Percentiles rank a stretch among this genome's conserved stretches.
Conservation (phyloP, 1,140 invertebrate species). For the Brachionus rotundiformis region DNA sequence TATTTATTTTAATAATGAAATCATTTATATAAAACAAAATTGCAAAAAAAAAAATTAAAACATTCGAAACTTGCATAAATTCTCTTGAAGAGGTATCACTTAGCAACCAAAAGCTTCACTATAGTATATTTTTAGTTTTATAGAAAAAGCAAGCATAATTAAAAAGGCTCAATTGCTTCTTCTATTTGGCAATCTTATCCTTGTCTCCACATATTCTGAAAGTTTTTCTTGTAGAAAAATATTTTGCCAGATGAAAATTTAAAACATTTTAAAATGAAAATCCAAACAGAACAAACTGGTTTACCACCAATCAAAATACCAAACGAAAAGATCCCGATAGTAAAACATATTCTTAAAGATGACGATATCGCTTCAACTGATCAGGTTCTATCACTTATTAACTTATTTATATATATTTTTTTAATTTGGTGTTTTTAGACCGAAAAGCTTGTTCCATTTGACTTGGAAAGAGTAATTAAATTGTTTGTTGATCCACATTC, state of each 20-base stretch:
- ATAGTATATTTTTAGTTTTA: neutral
- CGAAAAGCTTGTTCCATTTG: slow-evolving; percentile 55
- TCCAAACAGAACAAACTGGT: slow-evolving; percentile 2
- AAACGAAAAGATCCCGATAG: slow-evolving; percentile 57
- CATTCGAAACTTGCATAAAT: neutral
- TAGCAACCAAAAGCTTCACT: neutral
- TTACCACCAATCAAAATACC: slow-evolving; percentile 18
- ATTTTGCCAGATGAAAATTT: neutral
- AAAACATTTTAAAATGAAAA: neutral
- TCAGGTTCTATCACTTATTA: slow-evolving; percentile 55
- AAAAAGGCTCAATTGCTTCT: neutral
- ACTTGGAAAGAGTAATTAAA: slow-evolving; percentile 62
- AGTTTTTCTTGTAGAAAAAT: neutral
- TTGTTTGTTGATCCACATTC: slow-evolving; percentile 63
- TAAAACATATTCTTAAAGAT: slow-evolving; percentile 62
- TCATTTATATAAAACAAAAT: no score
- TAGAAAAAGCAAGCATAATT: slow-evolving; percentile 9
- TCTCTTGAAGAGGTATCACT: neutral
- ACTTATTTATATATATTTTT: neutral
- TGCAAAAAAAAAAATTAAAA: neutral
- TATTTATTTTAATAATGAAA: neutral
- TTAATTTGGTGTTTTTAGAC: no score
- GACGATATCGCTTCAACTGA: slow-evolving; percentile 58
- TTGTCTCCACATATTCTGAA: neutral
- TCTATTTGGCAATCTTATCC: neutral